Conservation (phyloP, 2,888 invertebrate species). For the Itoplectis maculator region DNA sequence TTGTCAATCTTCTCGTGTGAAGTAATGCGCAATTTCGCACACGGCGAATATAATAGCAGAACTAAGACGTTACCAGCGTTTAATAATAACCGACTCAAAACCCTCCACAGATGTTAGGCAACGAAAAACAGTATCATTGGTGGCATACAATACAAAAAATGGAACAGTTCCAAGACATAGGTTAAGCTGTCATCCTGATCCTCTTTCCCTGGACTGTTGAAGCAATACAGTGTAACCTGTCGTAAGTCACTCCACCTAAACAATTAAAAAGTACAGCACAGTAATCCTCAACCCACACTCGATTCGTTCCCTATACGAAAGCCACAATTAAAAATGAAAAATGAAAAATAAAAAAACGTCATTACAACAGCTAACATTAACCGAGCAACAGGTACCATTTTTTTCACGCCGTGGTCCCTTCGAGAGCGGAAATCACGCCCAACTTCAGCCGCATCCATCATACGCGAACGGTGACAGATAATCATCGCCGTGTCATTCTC, state of each 20-base stretch:
- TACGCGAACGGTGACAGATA: conserved; percentile 5
- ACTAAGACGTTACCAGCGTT: neutral
- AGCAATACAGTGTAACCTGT: no score
- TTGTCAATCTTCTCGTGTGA: conserved; percentile 22
- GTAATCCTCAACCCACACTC: no score
- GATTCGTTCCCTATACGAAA: no score
- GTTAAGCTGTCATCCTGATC: no score
- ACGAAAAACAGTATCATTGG: neutral
- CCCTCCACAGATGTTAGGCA: neutral
- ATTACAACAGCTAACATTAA: no score
- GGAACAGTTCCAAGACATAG: no score
- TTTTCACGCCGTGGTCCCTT: neutral
- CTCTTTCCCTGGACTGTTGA: no score
- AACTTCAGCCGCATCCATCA: neutral
- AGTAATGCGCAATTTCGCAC: neutral
- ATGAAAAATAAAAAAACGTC: no score
- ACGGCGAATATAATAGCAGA: neutral
- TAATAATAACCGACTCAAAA: neutral
- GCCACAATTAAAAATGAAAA: no score
- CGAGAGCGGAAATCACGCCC: neutral
- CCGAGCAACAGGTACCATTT: no score
- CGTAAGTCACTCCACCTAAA: no score
- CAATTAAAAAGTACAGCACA: no score
- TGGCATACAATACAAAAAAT: neutral
- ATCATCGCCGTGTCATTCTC: conserved; percentile 37